A percentile compares a stretch with the other conserved stretches of the same genome.
These are phyloP conservation scores for Drosophila nasuta DNA, from an alignment of 1,140 invertebrate species.

Conservation along the genomic window DNA sequence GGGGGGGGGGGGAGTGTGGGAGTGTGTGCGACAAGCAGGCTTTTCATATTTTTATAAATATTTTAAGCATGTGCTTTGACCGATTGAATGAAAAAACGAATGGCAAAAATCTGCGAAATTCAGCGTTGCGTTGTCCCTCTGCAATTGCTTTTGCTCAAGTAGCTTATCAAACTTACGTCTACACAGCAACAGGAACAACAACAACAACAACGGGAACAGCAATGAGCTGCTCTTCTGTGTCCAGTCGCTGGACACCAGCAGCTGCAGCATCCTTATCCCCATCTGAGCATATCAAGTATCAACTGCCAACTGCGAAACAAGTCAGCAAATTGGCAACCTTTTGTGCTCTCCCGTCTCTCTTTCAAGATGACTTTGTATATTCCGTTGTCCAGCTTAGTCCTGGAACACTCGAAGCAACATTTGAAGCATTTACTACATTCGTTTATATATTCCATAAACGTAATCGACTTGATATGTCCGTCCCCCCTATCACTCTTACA, in stretches of 20 bases:
- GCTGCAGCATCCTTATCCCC: constrained; percentile 17
- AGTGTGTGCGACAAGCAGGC: constrained; percentile 7
- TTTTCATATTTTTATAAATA: constrained; percentile 78
- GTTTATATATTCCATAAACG: constrained; percentile 55
- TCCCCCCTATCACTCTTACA: not conserved
- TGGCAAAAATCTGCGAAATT: constrained; percentile 23
- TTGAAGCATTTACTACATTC: constrained; percentile 29
- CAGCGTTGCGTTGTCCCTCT: not conserved
- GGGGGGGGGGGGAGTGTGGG: not conserved
- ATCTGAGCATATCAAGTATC: constrained; percentile 70
- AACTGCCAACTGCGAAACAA: constrained; percentile 64
- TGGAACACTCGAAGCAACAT: constrained; percentile 1
- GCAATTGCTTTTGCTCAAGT: constrained; percentile 59
- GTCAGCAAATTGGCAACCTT: constrained; percentile 72
- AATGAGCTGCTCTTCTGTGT: constrained; percentile 24
- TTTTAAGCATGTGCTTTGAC: constrained; percentile 65
- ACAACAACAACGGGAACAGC: not conserved
- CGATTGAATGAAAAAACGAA: constrained; percentile 15
- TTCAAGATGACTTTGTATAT: constrained; percentile 1
- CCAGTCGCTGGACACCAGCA: constrained; percentile 16
- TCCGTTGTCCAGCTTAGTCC: constrained; percentile 33
- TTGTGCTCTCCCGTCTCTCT: constrained; percentile 13
- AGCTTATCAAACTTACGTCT: constrained; percentile 67
- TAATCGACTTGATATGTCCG: constrained; percentile 41
- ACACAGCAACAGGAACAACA: not conserved